These are phyloP conservation scores for Alces alces DNA, from an alignment of 2,113 vertebrate genomes.

Conservation along the genomic window DNA sequence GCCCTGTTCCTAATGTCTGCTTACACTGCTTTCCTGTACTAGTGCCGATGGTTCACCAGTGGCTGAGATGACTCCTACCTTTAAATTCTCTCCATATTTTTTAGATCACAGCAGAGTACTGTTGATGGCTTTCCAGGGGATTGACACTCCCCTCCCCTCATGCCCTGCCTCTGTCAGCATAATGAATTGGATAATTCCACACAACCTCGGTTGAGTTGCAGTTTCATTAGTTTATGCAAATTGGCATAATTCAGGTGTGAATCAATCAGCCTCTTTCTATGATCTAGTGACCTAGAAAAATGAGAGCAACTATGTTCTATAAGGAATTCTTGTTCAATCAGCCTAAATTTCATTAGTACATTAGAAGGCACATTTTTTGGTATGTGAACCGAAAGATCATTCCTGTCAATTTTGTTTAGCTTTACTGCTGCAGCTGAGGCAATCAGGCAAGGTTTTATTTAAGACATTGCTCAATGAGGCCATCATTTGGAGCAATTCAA, in stretches of 20 bases:
- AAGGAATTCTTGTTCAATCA: neutral
- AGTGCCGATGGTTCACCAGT: neutral
- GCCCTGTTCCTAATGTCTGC: neutral
- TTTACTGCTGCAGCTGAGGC: neutral
- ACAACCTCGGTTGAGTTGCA: neutral
- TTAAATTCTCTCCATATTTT: neutral
- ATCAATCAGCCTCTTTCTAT: neutral
- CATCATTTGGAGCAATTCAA: neutral
- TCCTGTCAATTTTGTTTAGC: neutral
- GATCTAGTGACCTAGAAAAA: slow-evolving; percentile 24
- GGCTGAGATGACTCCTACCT: neutral
- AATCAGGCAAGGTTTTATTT: neutral
- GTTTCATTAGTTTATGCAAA: neutral
- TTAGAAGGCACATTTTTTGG: neutral
- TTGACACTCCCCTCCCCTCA: neutral
- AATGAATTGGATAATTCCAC: neutral
- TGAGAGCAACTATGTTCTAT: neutral
- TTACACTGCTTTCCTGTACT: neutral
- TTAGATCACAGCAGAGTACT: neutral
- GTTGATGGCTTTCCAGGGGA: neutral
- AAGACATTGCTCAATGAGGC: neutral
- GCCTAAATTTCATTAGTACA: neutral
- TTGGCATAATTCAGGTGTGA: neutral
- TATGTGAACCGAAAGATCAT: neutral
- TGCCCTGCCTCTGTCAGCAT: neutral